These are phyloP conservation scores for Cephonodes hylas DNA, from an alignment of 2,888 invertebrate genomes.

Conservation along the genomic window DNA sequence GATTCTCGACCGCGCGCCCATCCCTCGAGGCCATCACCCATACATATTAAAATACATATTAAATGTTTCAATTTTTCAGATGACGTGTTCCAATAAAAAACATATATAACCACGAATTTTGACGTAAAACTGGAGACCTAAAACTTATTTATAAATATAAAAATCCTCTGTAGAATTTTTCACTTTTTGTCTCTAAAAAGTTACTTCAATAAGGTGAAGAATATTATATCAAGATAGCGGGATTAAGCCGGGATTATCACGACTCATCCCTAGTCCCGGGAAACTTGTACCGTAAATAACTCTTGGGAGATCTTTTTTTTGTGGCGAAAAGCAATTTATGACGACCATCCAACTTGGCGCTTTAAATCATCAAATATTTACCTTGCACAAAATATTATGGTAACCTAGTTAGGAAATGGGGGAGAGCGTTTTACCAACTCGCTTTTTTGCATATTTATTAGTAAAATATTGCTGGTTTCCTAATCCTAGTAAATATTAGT, in stretches of 20 bases:
- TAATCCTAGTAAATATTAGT: not conserved
- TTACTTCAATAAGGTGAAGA: constrained; percentile 2
- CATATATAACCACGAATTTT: too few relatives aligned
- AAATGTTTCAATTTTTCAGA: too few relatives aligned
- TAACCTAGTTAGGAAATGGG: constrained; percentile 5
- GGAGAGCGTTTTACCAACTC: not conserved
- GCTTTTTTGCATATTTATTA: not conserved
- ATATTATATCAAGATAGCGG: constrained; percentile 6
- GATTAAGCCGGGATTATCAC: constrained; percentile 2
- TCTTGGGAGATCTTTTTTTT: constrained; percentile 21
- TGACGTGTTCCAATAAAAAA: too few relatives aligned
- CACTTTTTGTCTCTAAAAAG: not conserved
- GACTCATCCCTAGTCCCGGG: constrained; percentile 12
- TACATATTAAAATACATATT: too few relatives aligned
- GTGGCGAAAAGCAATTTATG: constrained; percentile 25
- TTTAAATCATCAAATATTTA: constrained; percentile 10
- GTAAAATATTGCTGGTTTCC: not conserved
- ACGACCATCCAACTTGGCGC: constrained; percentile 29
- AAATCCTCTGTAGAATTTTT: not conserved
- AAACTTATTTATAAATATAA: not conserved
- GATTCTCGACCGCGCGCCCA: too few relatives aligned
- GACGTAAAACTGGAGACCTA: too few relatives aligned
- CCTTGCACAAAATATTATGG: constrained; percentile 5
- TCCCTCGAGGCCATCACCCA: too few relatives aligned
- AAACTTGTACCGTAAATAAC: constrained; percentile 26